Conservation (phyloP, 2,797 vertebrate species). For the Leptoclinus maculatus region DNA sequence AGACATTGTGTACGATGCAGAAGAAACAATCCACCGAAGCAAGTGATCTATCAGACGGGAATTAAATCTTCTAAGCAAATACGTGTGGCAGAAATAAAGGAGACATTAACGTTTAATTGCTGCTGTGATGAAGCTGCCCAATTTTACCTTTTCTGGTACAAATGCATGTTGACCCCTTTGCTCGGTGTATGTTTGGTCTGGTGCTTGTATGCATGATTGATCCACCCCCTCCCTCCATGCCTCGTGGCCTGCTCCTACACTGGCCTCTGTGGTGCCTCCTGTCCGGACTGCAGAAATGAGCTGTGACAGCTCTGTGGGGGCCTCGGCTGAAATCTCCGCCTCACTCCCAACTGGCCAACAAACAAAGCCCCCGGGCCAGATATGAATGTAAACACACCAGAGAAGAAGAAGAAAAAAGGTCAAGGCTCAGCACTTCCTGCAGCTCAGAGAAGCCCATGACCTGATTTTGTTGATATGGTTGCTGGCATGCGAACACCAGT, state of each 20-base stretch:
- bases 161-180: background rate
- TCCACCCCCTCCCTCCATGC: background rate
- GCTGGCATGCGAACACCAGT: conserved; percentile 53
- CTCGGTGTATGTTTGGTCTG: background rate
- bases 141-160: conserved; percentile 37
- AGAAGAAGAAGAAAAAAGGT: conserved; percentile 45
- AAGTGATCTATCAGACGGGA: conserved; percentile 31
- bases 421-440: conserved; percentile 59
- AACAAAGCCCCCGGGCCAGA: conserved; percentile 36
- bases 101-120: conserved; percentile 67
- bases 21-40: conserved; percentile 39
- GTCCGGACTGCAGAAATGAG: conserved; percentile 21
- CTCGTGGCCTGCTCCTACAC: conserved; percentile 10
- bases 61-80: conserved; percentile 62
- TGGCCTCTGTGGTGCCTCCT: conserved; percentile 20
- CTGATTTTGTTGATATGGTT: conserved; percentile 66
- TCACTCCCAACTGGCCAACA: conserved; percentile 45
- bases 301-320: conserved; percentile 44
- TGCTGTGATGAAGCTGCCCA: conserved; percentile 33
- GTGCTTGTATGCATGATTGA: conserved; percentile 8
- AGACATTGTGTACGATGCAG: conserved; percentile 37
- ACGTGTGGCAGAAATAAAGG: conserved; percentile 29
- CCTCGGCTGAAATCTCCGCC: conserved; percentile 23
- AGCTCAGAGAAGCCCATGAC: conserved; percentile 71
- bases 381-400: conserved; percentile 50